These are phyloP conservation scores for Ailuropoda melanoleuca DNA, from an alignment of 2,113 vertebrate genomes.

Conservation along the genomic window DNA sequence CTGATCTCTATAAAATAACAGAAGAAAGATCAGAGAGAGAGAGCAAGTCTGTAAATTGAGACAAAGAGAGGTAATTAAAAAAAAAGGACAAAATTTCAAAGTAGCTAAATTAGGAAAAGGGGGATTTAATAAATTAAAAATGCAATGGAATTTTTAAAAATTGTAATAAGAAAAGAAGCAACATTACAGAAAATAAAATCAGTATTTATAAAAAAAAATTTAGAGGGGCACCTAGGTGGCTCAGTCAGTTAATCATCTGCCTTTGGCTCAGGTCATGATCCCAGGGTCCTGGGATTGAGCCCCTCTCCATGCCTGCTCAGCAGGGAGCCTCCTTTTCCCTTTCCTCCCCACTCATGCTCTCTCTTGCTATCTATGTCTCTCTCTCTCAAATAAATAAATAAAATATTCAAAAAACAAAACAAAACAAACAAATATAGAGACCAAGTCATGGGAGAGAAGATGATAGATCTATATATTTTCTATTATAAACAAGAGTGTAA, in stretches of 20 bases:
- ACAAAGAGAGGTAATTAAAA: background rate
- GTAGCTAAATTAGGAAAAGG: background rate
- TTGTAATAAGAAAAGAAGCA: background rate
- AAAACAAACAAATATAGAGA: background rate
- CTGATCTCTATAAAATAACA: background rate
- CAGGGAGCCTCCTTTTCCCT: too few relatives aligned
- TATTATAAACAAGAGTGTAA: background rate
- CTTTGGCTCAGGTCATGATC: too few relatives aligned
- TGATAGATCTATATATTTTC: background rate
- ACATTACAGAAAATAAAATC: background rate
- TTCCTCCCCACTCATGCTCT: too few relatives aligned
- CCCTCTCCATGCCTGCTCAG: too few relatives aligned
- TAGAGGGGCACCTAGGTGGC: too few relatives aligned
- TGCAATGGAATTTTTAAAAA: background rate
- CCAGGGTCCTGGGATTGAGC: too few relatives aligned
- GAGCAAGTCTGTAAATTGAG: background rate
- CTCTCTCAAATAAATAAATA: too few relatives aligned
- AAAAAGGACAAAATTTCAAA: background rate
- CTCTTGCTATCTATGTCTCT: too few relatives aligned
- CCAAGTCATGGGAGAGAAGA: background rate
- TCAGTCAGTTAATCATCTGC: too few relatives aligned
- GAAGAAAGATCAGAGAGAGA: background rate
- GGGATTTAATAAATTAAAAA: background rate
- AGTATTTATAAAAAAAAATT: background rate
- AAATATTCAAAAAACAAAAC: too few relatives aligned